phyloP scores from a whole-genome alignment of 2,888 invertebrate species.

The Clunio marinus region DNA sequence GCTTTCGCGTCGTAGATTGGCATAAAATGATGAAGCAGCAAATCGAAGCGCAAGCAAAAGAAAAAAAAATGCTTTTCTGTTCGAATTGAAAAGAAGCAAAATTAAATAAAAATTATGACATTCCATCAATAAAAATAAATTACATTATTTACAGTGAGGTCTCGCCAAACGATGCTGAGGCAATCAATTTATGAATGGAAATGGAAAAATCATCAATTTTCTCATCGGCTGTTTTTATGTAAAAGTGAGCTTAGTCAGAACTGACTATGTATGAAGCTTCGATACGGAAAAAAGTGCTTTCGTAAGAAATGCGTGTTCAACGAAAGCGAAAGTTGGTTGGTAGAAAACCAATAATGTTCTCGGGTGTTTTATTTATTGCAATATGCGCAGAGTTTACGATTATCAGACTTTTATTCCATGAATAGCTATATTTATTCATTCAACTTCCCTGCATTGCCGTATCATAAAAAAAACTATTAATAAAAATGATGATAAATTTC shows the following conservation, averaged over 20 bases:
- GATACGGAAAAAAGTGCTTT: too few relatives aligned
- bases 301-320: slow-evolving; percentile 8
- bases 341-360: neutral
- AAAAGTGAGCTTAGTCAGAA: too few relatives aligned
- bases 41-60: neutral
- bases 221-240: neutral
- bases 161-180: neutral
- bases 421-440: too few relatives aligned
- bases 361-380: neutral
- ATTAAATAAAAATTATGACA: slow-evolving; percentile 35
- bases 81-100: neutral
- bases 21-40: slow-evolving; percentile 6
- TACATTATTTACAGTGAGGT: slow-evolving; percentile 15
- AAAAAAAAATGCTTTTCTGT: neutral
- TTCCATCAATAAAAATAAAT: slow-evolving; percentile 37
- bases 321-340: neutral
- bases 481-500: slow-evolving; percentile 20
- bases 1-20: neutral
- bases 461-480: slow-evolving; percentile 13
- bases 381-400: too few relatives aligned
- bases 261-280: too few relatives aligned
- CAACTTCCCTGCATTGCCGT: too few relatives aligned
- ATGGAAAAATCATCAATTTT: slow-evolving; percentile 14
- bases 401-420: too few relatives aligned
- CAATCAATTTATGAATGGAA: neutral